Evolutionary conservation across 1,140 invertebrate genomes (phyloP).

Genomic region (Acyrthosiphon pisum): DNA sequence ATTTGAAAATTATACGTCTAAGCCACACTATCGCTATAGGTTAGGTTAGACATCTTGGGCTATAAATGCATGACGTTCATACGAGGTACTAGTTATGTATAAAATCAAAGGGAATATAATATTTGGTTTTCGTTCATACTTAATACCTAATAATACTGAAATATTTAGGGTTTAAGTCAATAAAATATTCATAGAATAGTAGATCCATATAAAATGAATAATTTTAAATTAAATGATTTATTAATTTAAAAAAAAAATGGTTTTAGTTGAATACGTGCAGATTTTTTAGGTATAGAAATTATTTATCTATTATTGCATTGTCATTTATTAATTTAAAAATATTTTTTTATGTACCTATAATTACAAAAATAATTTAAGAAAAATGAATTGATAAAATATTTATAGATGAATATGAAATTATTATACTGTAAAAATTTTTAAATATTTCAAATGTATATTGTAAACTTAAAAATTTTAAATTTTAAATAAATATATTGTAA

Average conservation of each 20-base stretch:
- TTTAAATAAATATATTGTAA: neutral
- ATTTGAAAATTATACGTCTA: neutral
- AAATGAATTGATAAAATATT: neutral
- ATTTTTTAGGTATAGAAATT: neutral
- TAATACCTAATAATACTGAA: neutral
- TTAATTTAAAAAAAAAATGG: neutral
- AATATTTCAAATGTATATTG: neutral
- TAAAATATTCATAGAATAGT: neutral
- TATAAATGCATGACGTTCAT: too few species aligned
- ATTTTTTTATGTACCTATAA: too few species aligned
- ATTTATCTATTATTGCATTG: neutral
- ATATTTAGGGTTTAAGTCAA: neutral
- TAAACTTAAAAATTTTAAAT: neutral
- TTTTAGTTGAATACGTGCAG: neutral
- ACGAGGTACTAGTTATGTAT: too few species aligned
- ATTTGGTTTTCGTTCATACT: neutral
- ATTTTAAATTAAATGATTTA: neutral
- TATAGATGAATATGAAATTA: too few species aligned
- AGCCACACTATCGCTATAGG: neutral
- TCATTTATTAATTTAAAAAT: neutral
- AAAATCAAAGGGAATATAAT: neutral
- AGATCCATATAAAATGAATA: neutral
- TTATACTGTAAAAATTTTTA: too few species aligned
- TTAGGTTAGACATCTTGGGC: too few species aligned
- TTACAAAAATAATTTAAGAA: neutral